These are phyloP conservation scores for Apocrypta bakeri DNA, from an alignment of 1,140 invertebrate genomes.

Conservation along the genomic window DNA sequence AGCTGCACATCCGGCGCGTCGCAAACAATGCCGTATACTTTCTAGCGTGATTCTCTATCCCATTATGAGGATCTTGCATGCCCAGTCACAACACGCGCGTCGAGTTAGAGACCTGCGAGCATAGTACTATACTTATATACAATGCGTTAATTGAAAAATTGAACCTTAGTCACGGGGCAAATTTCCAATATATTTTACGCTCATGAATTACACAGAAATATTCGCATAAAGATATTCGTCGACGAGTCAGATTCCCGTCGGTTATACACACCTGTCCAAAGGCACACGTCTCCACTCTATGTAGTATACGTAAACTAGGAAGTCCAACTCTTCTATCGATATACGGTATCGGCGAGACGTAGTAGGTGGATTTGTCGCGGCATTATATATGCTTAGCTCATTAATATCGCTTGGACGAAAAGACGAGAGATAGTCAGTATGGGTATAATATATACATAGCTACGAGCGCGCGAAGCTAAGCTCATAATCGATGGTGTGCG, in stretches of 20 bases:
- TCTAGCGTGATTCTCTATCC: constrained; percentile 6
- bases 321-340: neutral
- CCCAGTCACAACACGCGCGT: constrained; percentile 24
- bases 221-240: too few relatives aligned
- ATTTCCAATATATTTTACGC: too few relatives aligned
- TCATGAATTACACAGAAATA: too few relatives aligned
- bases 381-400: neutral
- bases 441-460: neutral
- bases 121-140: neutral
- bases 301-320: neutral
- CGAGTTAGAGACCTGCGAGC: neutral
- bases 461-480: neutral
- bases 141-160: neutral
- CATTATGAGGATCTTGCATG: neutral
- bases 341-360: neutral
- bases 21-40: constrained; percentile 10
- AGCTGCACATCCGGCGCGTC: neutral
- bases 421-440: neutral
- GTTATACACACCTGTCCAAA: too few relatives aligned
- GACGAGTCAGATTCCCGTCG: too few relatives aligned
- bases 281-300: neutral
- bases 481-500: constrained; percentile 12
- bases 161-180: neutral
- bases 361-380: neutral
- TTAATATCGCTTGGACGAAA: neutral